Evolutionary conservation across 2,797 vertebrate genomes (phyloP).

Genomic region (Spinus pinus): DNA sequence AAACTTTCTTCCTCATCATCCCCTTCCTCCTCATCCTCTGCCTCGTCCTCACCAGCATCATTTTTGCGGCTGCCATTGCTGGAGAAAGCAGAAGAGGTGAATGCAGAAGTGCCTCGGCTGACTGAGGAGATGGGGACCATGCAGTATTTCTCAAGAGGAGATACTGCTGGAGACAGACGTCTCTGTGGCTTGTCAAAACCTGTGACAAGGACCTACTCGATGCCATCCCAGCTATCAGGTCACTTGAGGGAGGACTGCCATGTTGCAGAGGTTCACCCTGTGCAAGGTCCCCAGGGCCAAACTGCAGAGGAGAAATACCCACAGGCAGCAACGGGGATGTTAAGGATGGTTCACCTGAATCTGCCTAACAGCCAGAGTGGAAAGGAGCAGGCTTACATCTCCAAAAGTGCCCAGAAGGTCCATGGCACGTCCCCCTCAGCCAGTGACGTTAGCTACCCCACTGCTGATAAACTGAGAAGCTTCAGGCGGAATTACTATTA

Average conservation of each 20-base stretch:
- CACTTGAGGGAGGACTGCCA: constrained; percentile 60
- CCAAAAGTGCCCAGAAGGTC: background rate
- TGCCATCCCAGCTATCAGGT: constrained; percentile 74
- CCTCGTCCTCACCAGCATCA: constrained; percentile 54
- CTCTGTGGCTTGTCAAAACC: constrained; percentile 58
- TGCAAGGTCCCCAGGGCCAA: background rate
- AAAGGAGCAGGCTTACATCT: background rate
- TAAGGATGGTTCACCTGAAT: constrained; percentile 33
- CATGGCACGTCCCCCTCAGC: background rate
- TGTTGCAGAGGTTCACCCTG: background rate
- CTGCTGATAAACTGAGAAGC: constrained; percentile 61
- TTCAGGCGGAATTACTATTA: constrained; percentile 80
- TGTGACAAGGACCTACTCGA: constrained; percentile 77
- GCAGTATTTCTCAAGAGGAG: background rate
- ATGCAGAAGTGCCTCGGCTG: background rate
- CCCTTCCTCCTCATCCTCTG: constrained; percentile 50
- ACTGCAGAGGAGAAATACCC: background rate
- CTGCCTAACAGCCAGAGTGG: constrained; percentile 31
- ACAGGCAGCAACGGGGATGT: background rate
- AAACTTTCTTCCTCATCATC: constrained; percentile 75
- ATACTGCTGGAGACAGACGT: background rate
- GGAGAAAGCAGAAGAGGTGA: constrained; percentile 17
- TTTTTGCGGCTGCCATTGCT: constrained; percentile 47
- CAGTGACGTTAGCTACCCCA: background rate
- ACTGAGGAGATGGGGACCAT: background rate